Base-by-base conservation (phyloP, 2,797 vertebrate genomes). In the Lithobates sylvaticus region DNA sequence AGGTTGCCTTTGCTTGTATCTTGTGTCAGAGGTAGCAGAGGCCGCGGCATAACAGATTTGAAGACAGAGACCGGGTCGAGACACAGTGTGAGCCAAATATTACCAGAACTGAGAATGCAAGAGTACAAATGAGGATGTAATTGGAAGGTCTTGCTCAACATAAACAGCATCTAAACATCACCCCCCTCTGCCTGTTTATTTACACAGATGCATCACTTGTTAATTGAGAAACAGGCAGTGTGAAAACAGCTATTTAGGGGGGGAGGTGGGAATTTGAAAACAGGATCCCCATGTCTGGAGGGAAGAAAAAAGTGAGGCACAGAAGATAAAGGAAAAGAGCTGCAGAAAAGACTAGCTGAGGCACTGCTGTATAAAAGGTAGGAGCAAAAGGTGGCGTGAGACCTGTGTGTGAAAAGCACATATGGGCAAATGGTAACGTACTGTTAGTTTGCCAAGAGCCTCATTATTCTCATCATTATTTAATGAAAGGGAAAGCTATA, bases 181-280 rank as follows among this genome's bases (percentile, higher is more conserved):
- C 21, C 85, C 91, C 92, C 91, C 92, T 61, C 91, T 29, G 8
- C 90, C 92, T 92, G 93, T 94, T 95, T 94, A 91, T 93, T 95
- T 93, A 93, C 94, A 90, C 92, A 93, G 91, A 92, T 93, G 91
- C 93, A 91, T 92, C 93, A 94, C 94, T 94, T 90, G 92, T 93
- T 94, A 93, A 95, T 94, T 94, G 93, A 92, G 91, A 92, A 92
- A 92, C 92, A 91, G 94, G 92, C 92, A 88, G 89, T 92, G 93
- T 92, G 93, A 94, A 95, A 94, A 94, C 76, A 91, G 92, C 91
- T 92, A 92, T 93, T 93, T 93, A 93, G 93, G 91, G 81, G 32
- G 44, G 71, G 83, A 29, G 76, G 47, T 36, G 75, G 67, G 76
- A 72, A 34, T 23, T 65, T 74, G 42, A 79, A 76, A 80, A 83